Conservation (phyloP, 2,797 vertebrate species). For the Pterois miles region DNA sequence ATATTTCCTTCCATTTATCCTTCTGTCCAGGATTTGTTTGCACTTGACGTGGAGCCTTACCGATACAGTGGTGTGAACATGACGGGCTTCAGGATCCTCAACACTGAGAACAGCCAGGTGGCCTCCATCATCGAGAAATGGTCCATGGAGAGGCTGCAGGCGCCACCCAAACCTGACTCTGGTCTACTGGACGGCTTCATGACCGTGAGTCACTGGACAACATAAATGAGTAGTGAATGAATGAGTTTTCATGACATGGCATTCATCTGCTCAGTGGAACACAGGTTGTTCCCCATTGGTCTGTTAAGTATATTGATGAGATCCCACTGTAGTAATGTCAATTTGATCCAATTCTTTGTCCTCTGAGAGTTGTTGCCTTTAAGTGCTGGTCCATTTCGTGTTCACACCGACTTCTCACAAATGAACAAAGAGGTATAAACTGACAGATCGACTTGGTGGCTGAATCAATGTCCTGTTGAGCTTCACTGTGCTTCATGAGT, state of each 20-base stretch:
- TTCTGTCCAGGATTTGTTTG: conserved; percentile 91
- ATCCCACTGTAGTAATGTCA: not conserved
- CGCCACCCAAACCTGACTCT: conserved; percentile 88
- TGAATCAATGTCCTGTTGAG: too few relatives aligned
- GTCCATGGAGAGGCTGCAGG: conserved; percentile 93
- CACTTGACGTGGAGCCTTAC: conserved; percentile 94
- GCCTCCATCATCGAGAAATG: conserved; percentile 92
- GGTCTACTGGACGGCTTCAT: conserved; percentile 94
- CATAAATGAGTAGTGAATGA: not conserved
- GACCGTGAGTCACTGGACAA: conserved; percentile 87
- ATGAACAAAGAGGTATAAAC: not conserved
- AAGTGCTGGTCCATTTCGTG: not conserved
- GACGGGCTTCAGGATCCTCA: conserved; percentile 95
- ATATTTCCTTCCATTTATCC: too few relatives aligned
- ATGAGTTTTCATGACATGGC: not conserved
- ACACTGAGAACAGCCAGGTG: conserved; percentile 90
- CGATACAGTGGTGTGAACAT: conserved; percentile 97
- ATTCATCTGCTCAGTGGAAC: not conserved
- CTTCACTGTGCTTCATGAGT: not conserved
- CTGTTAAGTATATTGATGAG: too few relatives aligned
- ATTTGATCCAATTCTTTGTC: not conserved
- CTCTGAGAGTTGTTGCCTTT: not conserved
- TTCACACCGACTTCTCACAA: not conserved
- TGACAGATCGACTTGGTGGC: not conserved
- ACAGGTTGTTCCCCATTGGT: not conserved